phyloP scores from a whole-genome alignment of 2,888 invertebrate species.

The Tupiocoris notatus region DNA sequence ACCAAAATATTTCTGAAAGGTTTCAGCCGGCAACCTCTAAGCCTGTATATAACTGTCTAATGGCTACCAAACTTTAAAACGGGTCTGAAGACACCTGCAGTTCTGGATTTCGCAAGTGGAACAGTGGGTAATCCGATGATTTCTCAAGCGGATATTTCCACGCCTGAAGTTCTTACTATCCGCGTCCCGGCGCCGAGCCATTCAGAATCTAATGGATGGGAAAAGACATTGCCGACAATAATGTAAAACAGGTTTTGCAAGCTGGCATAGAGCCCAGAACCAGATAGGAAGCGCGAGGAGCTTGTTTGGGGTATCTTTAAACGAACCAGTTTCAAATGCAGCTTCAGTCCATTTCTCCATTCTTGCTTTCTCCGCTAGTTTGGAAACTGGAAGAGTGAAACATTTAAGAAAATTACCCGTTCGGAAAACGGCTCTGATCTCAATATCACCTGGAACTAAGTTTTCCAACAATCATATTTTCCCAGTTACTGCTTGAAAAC shows the following conservation, averaged over 20 bases:
- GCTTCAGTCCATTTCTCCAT: constrained; percentile 35
- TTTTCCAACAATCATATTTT: neutral
- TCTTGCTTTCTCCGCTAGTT: constrained; percentile 8
- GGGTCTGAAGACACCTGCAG: no score
- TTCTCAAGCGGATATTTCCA: neutral
- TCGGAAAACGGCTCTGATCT: neutral
- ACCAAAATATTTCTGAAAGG: no score
- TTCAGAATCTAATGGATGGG: constrained; percentile 35
- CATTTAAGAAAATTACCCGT: neutral
- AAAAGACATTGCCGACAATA: constrained; percentile 37
- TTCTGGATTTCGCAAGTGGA: neutral
- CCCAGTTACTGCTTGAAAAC: no score
- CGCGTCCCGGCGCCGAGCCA: neutral
- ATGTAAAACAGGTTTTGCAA: constrained; percentile 37
- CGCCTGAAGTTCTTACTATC: neutral
- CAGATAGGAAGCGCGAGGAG: constrained; percentile 4
- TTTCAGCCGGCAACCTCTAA: no score
- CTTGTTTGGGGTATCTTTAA: constrained; percentile 29
- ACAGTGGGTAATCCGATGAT: neutral
- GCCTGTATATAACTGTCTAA: no score
- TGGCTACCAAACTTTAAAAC: no score
- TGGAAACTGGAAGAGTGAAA: neutral
- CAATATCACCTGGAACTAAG: neutral
- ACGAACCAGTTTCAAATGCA: constrained; percentile 22
- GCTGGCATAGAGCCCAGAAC: constrained; percentile 30